Percentiles rank a stretch among this genome's conserved stretches.
Conservation (phyloP, 1,140 invertebrate species). For the Plutomurus gul region DNA sequence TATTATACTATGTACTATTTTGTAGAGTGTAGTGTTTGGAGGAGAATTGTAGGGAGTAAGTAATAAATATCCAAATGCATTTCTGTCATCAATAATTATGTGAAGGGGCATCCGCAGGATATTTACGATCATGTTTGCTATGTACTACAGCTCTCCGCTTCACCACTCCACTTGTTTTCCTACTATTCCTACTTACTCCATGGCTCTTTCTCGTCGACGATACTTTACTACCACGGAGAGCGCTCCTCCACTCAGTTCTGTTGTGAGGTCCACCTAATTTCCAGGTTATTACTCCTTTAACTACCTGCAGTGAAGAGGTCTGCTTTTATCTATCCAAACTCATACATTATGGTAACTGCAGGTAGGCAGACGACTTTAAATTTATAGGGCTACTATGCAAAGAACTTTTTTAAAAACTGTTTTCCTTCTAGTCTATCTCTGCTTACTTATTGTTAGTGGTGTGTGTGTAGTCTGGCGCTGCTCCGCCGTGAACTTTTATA, state of each 20-base stretch:
- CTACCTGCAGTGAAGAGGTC: neutral
- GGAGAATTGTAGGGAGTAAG: no score
- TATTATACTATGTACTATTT: no score
- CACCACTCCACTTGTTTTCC: neutral
- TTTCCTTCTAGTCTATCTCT: no score
- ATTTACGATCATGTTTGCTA: slow-evolving; percentile 14
- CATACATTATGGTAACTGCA: slow-evolving; percentile 14
- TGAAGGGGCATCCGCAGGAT: slow-evolving; percentile 20
- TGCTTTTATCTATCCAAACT: neutral
- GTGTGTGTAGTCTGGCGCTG: no score
- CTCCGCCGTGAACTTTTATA: no score
- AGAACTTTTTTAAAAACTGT: no score
- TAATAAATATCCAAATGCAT: slow-evolving; percentile 26
- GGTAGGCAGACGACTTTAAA: slow-evolving; percentile 8
- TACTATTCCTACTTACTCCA: neutral
- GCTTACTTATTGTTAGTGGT: no score
- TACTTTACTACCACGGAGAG: no score
- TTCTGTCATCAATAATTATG: slow-evolving; percentile 28
- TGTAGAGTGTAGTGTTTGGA: no score
- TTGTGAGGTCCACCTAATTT: slow-evolving; percentile 26
- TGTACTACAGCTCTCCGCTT: neutral
- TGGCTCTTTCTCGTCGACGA: neutral
- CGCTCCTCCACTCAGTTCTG: neutral
- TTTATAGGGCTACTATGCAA: slow-evolving; percentile 23
- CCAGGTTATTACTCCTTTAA: slow-evolving; percentile 25